A percentile compares a stretch with the other conserved stretches of the same genome.
Evolutionary conservation across 2,797 vertebrate species (phyloP).

Genomic region (Lutjanus campechanus): DNA sequence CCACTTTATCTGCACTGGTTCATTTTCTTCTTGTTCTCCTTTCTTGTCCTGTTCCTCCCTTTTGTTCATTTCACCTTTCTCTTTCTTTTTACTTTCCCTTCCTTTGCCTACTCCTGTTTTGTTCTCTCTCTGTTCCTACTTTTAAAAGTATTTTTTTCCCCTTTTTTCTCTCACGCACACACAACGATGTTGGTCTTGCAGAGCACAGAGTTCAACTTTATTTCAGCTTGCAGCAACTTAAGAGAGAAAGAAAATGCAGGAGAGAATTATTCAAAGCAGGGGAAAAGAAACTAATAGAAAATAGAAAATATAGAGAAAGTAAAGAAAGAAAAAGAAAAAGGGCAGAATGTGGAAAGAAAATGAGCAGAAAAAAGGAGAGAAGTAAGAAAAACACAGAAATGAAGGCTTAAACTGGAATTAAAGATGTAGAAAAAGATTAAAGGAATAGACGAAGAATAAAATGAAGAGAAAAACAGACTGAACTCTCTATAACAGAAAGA

Average conservation of each 20-base stretch:
- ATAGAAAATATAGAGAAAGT: too few species aligned
- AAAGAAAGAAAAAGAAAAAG: background rate
- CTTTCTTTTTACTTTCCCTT: background rate
- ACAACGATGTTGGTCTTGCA: background rate
- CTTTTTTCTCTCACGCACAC: background rate
- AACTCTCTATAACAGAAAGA: conserved; percentile 5
- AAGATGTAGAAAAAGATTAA: background rate
- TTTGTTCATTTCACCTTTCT: conserved; percentile 36
- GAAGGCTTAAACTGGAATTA: background rate
- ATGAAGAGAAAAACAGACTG: background rate
- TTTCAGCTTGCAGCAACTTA: background rate
- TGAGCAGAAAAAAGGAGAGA: background rate
- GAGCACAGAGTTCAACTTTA: background rate
- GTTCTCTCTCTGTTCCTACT: conserved; percentile 17
- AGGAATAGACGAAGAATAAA: background rate
- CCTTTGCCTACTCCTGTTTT: background rate
- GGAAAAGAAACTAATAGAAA: background rate
- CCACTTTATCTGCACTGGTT: conserved; percentile 54
- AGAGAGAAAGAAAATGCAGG: background rate
- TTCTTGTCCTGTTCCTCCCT: conserved; percentile 26
- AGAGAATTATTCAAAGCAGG: background rate
- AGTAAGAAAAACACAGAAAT: background rate
- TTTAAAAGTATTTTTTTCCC: conserved; percentile 66
- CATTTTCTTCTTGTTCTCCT: conserved; percentile 39
- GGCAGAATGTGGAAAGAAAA: too few species aligned